These are phyloP conservation scores for Vesta saturnalis DNA, from an alignment of 2,888 invertebrate species.

Conservation along the genomic window DNA sequence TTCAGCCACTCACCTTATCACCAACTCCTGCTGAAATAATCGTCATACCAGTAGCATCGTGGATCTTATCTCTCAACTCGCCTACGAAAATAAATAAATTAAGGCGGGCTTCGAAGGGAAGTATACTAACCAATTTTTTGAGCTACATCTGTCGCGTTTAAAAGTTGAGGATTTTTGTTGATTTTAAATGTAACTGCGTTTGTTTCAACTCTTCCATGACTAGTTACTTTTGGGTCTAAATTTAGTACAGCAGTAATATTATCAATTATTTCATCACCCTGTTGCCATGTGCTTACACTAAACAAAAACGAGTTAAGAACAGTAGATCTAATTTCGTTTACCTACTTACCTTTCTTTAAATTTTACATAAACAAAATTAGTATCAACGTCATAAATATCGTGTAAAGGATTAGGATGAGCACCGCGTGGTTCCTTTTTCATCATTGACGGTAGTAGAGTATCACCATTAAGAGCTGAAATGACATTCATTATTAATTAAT, in stretches of 20 bases:
- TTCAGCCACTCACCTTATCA: constrained; percentile 71
- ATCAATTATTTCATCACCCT: constrained; percentile 77
- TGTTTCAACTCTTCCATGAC: constrained; percentile 75
- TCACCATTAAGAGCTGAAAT: constrained; percentile 16
- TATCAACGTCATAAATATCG: constrained; percentile 70
- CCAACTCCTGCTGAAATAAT: constrained; percentile 81
- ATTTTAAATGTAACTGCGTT: constrained; percentile 84
- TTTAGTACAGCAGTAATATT: constrained; percentile 76
- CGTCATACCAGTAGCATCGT: constrained; percentile 73
- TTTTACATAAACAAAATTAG: constrained; percentile 81
- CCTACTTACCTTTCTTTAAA: constrained; percentile 81
- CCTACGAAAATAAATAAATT: constrained; percentile 55
- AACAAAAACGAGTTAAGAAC: constrained; percentile 31
- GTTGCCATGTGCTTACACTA: constrained; percentile 73
- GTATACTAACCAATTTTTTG: constrained; percentile 70
- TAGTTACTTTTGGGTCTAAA: constrained; percentile 70
- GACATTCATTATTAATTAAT: no score
- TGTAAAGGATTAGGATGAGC: constrained; percentile 55
- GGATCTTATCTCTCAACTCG: constrained; percentile 73
- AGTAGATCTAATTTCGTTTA: no score
- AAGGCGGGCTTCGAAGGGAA: not conserved
- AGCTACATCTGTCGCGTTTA: constrained; percentile 75
- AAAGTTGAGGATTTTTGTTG: constrained; percentile 70
- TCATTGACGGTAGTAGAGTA: constrained; percentile 50
- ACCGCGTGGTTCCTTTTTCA: constrained; percentile 60